A percentile compares a stretch with the other conserved stretches of the same genome.
phyloP scores from a whole-genome alignment of 2,113 vertebrate genomes.

The Bubo scandiacus region DNA sequence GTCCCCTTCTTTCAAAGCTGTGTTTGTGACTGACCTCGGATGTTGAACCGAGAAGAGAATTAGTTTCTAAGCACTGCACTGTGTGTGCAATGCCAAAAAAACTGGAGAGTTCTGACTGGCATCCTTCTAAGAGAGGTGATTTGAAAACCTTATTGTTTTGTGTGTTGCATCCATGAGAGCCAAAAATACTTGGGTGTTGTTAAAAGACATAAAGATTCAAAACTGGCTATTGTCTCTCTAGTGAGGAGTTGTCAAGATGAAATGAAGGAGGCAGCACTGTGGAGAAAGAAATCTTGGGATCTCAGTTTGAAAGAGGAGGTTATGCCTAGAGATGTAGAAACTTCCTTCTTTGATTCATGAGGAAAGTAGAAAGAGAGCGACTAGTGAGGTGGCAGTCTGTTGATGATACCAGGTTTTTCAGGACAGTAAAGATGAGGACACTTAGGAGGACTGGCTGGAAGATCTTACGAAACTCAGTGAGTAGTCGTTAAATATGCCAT shows the following conservation, averaged over 20 bases:
- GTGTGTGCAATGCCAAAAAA: constrained; percentile 1
- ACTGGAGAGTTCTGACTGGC: background rate
- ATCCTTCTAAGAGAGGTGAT: background rate
- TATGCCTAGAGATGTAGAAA: background rate
- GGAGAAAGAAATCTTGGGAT: background rate
- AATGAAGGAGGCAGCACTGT: background rate
- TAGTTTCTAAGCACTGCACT: background rate
- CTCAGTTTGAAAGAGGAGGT: background rate
- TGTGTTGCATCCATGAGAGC: background rate
- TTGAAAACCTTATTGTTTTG: background rate
- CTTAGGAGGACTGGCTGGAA: background rate
- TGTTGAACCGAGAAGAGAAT: background rate
- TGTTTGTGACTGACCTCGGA: constrained; percentile 23
- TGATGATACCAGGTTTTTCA: background rate
- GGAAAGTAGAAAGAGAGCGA: background rate
- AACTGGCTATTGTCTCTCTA: background rate
- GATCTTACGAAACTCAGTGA: background rate
- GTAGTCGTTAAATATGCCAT: background rate
- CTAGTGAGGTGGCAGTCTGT: background rate
- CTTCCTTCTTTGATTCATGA: background rate
- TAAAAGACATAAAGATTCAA: background rate
- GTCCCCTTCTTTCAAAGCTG: constrained; percentile 32
- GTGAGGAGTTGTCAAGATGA: background rate
- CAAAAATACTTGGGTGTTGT: background rate
- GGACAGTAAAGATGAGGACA: background rate